phyloP scores from a whole-genome alignment of 2,888 invertebrate species.

The Cataglyphis livida region DNA sequence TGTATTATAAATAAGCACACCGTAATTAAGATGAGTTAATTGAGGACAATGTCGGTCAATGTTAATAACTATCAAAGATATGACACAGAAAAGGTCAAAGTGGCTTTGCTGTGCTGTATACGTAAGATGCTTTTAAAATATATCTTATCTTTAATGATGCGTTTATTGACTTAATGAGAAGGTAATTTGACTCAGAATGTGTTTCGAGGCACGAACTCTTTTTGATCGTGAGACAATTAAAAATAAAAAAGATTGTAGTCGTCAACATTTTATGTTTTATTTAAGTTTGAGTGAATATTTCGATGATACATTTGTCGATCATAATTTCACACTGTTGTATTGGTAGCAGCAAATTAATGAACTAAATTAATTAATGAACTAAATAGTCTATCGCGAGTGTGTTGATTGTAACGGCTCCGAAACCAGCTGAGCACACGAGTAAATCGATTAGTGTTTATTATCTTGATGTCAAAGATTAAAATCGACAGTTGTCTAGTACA shows the following conservation, averaged over 20 bases:
- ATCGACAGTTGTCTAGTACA: conserved; percentile 3
- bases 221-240: not conserved
- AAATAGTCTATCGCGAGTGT: not conserved
- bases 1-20: not conserved
- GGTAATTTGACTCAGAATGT: not conserved
- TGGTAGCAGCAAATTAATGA: conserved; percentile 20
- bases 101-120: not conserved
- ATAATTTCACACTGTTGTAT: not conserved
- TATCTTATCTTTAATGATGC: not conserved
- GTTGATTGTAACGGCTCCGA: not conserved
- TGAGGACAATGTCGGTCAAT: conserved; percentile 22
- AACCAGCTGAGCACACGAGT: conserved; percentile 5
- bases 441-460: conserved; percentile 9
- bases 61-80: not conserved
- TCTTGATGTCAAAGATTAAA: conserved; percentile 15
- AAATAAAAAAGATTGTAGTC: not conserved
- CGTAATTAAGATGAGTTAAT: conserved; percentile 18
- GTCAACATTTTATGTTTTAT: not conserved
- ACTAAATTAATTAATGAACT: conserved; percentile 32
- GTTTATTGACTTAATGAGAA: not conserved
- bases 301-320: not conserved
- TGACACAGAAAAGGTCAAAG: not conserved
- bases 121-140: not conserved
- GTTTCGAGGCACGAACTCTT: not conserved
- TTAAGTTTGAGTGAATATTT: not conserved